Percentiles rank a stretch among this genome's conserved stretches.
Evolutionary conservation across 2,113 vertebrate species (phyloP).

Genomic region (Malaclemys terrapin): DNA sequence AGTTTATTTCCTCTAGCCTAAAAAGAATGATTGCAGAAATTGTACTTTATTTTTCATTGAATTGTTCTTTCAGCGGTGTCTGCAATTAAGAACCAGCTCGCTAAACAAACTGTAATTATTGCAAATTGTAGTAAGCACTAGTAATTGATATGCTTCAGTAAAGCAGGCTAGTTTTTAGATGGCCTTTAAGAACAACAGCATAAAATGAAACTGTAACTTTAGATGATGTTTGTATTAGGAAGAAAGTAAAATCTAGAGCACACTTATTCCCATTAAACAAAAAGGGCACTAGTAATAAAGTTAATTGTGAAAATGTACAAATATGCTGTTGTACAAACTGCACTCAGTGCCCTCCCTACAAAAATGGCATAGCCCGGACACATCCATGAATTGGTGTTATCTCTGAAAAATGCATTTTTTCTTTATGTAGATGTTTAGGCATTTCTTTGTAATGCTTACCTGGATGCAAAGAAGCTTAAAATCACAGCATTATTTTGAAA

Average conservation of each 20-base stretch:
- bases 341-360: neutral
- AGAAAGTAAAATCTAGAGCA: constrained; percentile 60
- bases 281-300: constrained; percentile 50
- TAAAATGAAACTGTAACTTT: constrained; percentile 64
- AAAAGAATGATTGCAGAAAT: constrained; percentile 43
- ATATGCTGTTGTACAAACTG: constrained; percentile 34
- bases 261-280: constrained; percentile 45
- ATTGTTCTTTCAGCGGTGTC: constrained; percentile 79
- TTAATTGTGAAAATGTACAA: constrained; percentile 60
- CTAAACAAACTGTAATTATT: constrained; percentile 83
- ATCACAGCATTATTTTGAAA: neutral
- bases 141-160: constrained; percentile 75
- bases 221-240: constrained; percentile 47
- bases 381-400: neutral
- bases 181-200: constrained; percentile 61
- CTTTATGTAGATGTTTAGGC: neutral
- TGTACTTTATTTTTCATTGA: constrained; percentile 69
- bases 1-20: constrained; percentile 49
- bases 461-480: neutral
- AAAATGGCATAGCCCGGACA: constrained; percentile 25
- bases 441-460: neutral
- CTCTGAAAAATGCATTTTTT: neutral
- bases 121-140: constrained; percentile 79
- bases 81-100: constrained; percentile 80
- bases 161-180: constrained; percentile 70